These are phyloP conservation scores for Pteria penguin DNA, from an alignment of 2,888 invertebrate species.

Conservation along the genomic window DNA sequence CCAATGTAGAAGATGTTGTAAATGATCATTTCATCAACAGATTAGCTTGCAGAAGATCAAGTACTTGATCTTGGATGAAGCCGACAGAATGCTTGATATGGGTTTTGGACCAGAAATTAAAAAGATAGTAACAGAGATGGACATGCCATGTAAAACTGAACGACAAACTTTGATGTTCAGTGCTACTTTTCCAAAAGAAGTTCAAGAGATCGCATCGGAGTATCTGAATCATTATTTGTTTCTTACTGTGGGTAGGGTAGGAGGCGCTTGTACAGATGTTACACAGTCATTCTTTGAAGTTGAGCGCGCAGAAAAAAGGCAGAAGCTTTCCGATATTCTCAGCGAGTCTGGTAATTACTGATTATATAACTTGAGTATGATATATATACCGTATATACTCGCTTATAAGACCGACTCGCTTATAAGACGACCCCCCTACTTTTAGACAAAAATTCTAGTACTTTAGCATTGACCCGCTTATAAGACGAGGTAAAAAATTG, in stretches of 20 bases:
- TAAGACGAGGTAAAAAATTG: too few species aligned
- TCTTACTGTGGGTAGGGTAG: constrained; percentile 93
- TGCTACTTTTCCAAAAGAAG: constrained; percentile 87
- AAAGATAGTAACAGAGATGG: constrained; percentile 70
- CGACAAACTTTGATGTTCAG: constrained; percentile 87
- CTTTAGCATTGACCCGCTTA: too few species aligned
- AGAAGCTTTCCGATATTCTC: constrained; percentile 87
- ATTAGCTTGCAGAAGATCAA: constrained; percentile 82
- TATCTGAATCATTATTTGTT: constrained; percentile 91
- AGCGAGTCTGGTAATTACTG: constrained; percentile 75
- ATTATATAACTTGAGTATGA: too few species aligned
- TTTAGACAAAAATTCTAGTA: too few species aligned
- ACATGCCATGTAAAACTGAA: constrained; percentile 75
- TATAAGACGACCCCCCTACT: too few species aligned
- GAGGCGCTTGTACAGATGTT: constrained; percentile 95
- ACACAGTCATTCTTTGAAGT: constrained; percentile 85
- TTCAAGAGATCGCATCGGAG: constrained; percentile 89
- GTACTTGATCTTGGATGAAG: constrained; percentile 90
- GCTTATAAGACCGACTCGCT: too few species aligned
- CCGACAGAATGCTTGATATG: constrained; percentile 90
- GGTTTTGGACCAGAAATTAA: constrained; percentile 83
- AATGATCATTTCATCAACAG: too few species aligned
- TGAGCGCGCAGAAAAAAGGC: constrained; percentile 87
- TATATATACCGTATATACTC: too few species aligned
- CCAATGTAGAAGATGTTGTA: too few species aligned